Evolutionary conservation across 2,113 vertebrate genomes (phyloP).

Genomic region (Rhadina sibilatrix): DNA sequence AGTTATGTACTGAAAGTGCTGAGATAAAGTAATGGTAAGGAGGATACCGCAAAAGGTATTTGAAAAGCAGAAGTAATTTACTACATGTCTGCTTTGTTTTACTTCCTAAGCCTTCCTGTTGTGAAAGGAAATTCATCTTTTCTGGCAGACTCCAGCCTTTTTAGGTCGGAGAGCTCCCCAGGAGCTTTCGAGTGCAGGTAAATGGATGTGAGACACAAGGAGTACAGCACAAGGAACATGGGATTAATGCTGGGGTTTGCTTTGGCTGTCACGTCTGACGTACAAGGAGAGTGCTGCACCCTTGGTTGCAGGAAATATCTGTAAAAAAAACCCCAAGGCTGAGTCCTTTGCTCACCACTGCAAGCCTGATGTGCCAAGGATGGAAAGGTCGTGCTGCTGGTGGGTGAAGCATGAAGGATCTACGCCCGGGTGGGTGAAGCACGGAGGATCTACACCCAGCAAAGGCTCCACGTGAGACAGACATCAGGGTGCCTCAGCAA

Average conservation of each 20-base stretch:
- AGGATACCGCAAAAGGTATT: conserved; percentile 68
- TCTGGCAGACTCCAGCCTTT: conserved; percentile 66
- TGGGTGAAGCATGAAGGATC: background rate
- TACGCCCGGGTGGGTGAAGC: background rate
- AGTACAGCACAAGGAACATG: conserved; percentile 21
- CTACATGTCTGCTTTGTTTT: conserved; percentile 75
- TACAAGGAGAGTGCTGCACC: conserved; percentile 22
- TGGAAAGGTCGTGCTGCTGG: background rate
- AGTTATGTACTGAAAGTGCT: conserved; percentile 69
- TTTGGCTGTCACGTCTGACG: conserved; percentile 21
- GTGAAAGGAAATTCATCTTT: conserved; percentile 73
- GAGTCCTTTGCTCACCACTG: background rate
- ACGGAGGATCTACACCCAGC: background rate
- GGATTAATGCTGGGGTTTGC: conserved; percentile 30
- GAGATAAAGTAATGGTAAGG: conserved; percentile 76
- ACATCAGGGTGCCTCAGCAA: background rate
- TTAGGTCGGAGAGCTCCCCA: conserved; percentile 54
- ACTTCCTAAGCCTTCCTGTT: conserved; percentile 75
- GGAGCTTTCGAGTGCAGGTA: conserved; percentile 67
- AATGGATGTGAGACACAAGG: conserved; percentile 59
- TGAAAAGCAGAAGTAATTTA: conserved; percentile 74
- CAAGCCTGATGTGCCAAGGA: background rate
- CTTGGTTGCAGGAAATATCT: background rate
- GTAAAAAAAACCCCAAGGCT: background rate
- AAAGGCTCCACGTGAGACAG: background rate